Evolutionary conservation across 2,888 invertebrate genomes (phyloP).

Genomic region (Hemicrepidius hirtus): DNA sequence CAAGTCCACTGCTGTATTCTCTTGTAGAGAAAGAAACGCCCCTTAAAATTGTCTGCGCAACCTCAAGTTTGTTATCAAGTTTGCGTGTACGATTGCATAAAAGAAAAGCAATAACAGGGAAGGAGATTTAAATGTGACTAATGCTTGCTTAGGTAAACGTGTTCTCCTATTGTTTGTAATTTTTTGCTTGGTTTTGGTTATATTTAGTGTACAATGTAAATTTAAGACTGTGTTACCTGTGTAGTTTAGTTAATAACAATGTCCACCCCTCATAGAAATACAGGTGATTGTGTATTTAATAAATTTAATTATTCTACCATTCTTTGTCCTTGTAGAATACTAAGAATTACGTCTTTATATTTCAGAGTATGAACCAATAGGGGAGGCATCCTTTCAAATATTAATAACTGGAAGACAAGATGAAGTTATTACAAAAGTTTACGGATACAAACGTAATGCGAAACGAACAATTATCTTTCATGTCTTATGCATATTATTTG

Average conservation of each 20-base stretch:
- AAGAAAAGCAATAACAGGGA: constrained; percentile 12
- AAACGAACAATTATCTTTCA: constrained; percentile 73
- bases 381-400: constrained; percentile 74
- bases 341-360: constrained; percentile 26
- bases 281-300: constrained; percentile 26
- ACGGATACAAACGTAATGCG: constrained; percentile 74
- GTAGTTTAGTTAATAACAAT: constrained; percentile 28
- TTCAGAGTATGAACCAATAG: constrained; percentile 75
- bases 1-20: too few relatives aligned
- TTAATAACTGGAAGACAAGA: constrained; percentile 71
- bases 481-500: constrained; percentile 72
- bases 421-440: constrained; percentile 71
- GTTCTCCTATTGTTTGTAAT: constrained; percentile 11
- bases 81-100: constrained; percentile 15
- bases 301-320: background rate
- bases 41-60: background rate
- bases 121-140: constrained; percentile 1
- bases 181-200: constrained; percentile 7
- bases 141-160: constrained; percentile 11
- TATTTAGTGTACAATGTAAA: constrained; percentile 10
- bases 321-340: background rate
- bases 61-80: constrained; percentile 8
- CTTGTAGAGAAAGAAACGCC: too few relatives aligned
- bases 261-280: constrained; percentile 13
- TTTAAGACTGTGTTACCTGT: background rate